phyloP scores from a whole-genome alignment of 2,113 vertebrate species.

The Ibidorhyncha struthersii region DNA sequence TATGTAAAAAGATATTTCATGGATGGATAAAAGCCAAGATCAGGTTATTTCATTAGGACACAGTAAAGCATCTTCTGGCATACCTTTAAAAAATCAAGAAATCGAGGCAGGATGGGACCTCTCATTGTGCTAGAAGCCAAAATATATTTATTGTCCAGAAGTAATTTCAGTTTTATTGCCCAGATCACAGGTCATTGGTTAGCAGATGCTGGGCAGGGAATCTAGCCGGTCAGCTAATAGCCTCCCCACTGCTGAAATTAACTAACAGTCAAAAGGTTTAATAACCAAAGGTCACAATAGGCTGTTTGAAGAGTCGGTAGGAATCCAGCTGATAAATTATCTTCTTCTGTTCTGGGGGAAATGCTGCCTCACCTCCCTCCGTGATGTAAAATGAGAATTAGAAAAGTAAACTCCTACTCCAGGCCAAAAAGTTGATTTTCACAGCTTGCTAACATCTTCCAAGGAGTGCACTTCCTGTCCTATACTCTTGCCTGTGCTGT shows the following conservation, averaged over 20 bases:
- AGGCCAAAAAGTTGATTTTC: constrained; percentile 40
- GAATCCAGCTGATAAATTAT: constrained; percentile 76
- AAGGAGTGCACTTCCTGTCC: not conserved
- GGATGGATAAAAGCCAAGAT: not conserved
- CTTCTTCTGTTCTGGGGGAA: constrained; percentile 53
- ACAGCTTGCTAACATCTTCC: not conserved
- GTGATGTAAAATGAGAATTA: constrained; percentile 51
- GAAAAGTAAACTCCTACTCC: constrained; percentile 38
- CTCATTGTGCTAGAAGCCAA: constrained; percentile 63
- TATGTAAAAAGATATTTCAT: not conserved
- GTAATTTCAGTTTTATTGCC: constrained; percentile 78
- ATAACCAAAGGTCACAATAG: constrained; percentile 74
- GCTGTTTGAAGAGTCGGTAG: constrained; percentile 70
- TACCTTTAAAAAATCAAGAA: constrained; percentile 57
- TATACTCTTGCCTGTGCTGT: not conserved
- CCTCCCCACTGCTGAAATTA: constrained; percentile 79
- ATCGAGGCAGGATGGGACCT: not conserved
- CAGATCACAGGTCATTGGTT: constrained; percentile 76
- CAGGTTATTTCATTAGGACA: not conserved
- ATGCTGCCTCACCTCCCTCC: constrained; percentile 33
- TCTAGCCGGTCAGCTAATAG: constrained; percentile 77
- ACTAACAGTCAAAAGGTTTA: constrained; percentile 79
- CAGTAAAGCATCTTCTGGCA: constrained; percentile 6
- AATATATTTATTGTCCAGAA: constrained; percentile 72
- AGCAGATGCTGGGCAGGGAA: constrained; percentile 74